Conservation (phyloP, 64 coral and sea anemone genomes). For the Catalaphyllia jardinei region DNA sequence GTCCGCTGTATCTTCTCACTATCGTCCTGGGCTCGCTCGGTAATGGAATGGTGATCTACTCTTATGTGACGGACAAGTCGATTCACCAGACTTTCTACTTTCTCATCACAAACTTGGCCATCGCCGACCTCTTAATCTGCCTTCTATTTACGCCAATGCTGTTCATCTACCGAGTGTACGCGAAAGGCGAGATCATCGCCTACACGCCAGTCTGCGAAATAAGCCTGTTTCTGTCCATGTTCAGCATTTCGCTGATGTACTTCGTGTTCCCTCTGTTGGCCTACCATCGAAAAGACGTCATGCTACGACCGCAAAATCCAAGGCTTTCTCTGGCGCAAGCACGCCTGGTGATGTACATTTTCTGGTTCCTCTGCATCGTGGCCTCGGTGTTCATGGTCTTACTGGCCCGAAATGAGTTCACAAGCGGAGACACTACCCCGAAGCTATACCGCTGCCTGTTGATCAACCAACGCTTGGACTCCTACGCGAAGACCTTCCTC, state of each 20-base stretch:
- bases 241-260: conserved; percentile 88
- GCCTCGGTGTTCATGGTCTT: conserved; percentile 62
- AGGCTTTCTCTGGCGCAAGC: conserved; percentile 67
- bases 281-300: conserved; percentile 81
- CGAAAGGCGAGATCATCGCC: conserved; percentile 61
- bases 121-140: conserved; percentile 86
- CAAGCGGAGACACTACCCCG: conserved; percentile 53
- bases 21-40: conserved; percentile 78
- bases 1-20: conserved; percentile 68
- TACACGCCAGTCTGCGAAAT: conserved; percentile 86
- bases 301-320: conserved; percentile 59
- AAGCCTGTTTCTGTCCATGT: conserved; percentile 77
- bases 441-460: conserved; percentile 95
- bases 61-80: conserved; percentile 58
- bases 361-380: conserved; percentile 74
- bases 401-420: conserved; percentile 68
- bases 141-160: conserved; percentile 87
- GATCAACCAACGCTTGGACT: conserved; percentile 78
- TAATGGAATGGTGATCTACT: conserved; percentile 74
- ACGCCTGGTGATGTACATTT: conserved; percentile 51
- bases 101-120: conserved; percentile 84
- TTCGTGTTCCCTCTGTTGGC: conserved; percentile 85
- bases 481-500: conserved; percentile 74
- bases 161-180: conserved; percentile 85
- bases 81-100: conserved; percentile 72